A percentile compares a stretch with the other conserved stretches of the same genome.
phyloP scores from a whole-genome alignment of 2,888 invertebrate genomes.

The Ligdia adustata region DNA sequence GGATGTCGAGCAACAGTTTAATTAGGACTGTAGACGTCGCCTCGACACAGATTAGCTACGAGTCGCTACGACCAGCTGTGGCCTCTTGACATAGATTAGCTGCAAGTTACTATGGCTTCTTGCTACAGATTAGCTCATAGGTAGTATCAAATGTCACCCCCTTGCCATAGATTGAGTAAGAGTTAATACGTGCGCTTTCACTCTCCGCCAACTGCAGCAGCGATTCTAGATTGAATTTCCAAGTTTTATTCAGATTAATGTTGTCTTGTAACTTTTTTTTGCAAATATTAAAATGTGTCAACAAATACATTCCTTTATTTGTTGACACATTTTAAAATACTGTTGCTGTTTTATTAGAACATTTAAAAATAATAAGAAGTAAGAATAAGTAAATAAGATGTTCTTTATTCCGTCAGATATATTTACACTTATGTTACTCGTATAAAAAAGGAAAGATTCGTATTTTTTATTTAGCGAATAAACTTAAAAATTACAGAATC shows the following conservation, averaged over 20 bases:
- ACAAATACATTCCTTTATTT: too few relatives aligned
- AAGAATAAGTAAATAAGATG: too few relatives aligned
- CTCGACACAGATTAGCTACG: not conserved
- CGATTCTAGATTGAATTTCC: slow-evolving; percentile 13
- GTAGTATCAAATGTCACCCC: not conserved
- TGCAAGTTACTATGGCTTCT: not conserved
- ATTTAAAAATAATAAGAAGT: too few relatives aligned
- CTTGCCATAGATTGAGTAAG: not conserved
- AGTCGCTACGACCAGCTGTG: not conserved
- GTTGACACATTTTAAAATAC: too few relatives aligned
- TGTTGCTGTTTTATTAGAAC: too few relatives aligned
- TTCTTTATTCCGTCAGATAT: too few relatives aligned
- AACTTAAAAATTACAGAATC: too few relatives aligned
- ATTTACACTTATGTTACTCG: too few relatives aligned
- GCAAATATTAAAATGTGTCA: too few relatives aligned
- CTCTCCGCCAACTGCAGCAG: slow-evolving; percentile 4
- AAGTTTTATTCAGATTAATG: slow-evolving; percentile 7
- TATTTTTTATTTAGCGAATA: too few relatives aligned
- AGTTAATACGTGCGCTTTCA: not conserved
- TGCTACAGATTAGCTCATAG: not conserved
- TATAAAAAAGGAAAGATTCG: too few relatives aligned
- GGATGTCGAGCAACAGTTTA: slow-evolving; percentile 20
- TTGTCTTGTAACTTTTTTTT: too few relatives aligned
- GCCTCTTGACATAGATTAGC: not conserved
- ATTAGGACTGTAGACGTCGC: slow-evolving; percentile 6